Percentiles rank a stretch among this genome's conserved stretches.
These are phyloP conservation scores for Iphiclides podalirius DNA, from an alignment of 2,888 invertebrate genomes.

Conservation along the genomic window DNA sequence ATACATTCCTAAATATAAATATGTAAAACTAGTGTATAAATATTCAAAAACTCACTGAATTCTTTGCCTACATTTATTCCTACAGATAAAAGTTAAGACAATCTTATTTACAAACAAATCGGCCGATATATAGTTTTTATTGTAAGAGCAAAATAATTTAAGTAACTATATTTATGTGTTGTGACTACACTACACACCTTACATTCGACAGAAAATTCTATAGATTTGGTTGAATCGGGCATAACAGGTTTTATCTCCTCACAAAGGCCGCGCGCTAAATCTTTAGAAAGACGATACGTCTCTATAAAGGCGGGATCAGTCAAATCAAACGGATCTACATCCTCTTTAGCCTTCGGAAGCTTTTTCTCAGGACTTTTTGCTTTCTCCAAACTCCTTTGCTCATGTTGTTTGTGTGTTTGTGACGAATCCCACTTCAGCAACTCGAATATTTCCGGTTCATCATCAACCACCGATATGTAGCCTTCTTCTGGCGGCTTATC, in stretches of 20 bases:
- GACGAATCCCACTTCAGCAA: conserved; percentile 70
- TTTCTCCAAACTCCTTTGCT: conserved; percentile 52
- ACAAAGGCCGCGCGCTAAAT: conserved; percentile 57
- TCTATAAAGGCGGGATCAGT: conserved; percentile 61
- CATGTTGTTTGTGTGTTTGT: conserved; percentile 46
- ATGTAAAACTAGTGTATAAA: too few relatives aligned
- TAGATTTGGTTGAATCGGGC: conserved; percentile 66
- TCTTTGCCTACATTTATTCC: too few relatives aligned
- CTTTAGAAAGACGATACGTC: conserved; percentile 61
- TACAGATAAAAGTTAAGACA: too few relatives aligned
- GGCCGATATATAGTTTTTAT: too few relatives aligned
- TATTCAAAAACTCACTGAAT: too few relatives aligned
- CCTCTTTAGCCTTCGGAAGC: conserved; percentile 47
- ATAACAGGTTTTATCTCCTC: conserved; percentile 66
- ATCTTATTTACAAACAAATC: too few relatives aligned
- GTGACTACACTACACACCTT: conserved; percentile 42
- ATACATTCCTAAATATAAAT: too few relatives aligned
- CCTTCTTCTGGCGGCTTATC: conserved; percentile 71
- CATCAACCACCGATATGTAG: conserved; percentile 72
- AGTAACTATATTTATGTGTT: too few relatives aligned
- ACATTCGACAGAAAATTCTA: conserved; percentile 67
- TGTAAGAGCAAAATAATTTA: too few relatives aligned
- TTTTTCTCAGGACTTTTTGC: conserved; percentile 62
- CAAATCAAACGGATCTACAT: conserved; percentile 64
- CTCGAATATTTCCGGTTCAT: conserved; percentile 70